phyloP scores from a whole-genome alignment of 2,113 vertebrate genomes.

The Chionodraco myersi region DNA sequence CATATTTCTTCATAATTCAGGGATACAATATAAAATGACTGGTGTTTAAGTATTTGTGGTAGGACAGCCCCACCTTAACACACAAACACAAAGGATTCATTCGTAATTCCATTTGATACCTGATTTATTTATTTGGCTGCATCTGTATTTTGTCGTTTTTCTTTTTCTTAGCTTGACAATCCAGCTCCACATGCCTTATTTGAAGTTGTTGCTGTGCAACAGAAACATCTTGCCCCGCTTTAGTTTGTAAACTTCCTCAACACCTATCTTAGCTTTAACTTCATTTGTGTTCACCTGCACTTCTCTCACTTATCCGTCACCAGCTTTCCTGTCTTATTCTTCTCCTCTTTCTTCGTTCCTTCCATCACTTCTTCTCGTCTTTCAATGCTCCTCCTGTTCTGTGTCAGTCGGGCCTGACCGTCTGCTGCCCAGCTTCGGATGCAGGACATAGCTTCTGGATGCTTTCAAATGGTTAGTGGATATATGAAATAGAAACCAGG shows the following conservation, averaged over 20 bases:
- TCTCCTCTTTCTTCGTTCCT: background rate
- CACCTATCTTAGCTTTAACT: background rate
- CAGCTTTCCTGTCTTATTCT: background rate
- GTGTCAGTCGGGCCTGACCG: conserved; percentile 22
- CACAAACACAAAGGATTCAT: background rate
- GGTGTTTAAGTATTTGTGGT: background rate
- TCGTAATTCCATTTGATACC: background rate
- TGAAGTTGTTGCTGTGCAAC: conserved; percentile 25
- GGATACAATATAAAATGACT: background rate
- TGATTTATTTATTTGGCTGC: background rate
- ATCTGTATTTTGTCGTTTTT: conserved; percentile 12
- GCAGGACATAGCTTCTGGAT: conserved; percentile 2
- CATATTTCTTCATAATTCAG: no score
- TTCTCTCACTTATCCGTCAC: background rate
- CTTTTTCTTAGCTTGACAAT: conserved; percentile 34
- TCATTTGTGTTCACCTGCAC: background rate
- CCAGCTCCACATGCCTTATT: conserved; percentile 36
- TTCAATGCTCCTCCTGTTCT: conserved; percentile 29
- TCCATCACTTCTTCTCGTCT: conserved; percentile 6
- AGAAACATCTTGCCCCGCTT: conserved; percentile 38
- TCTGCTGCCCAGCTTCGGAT: conserved; percentile 13
- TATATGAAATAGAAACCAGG: conserved; percentile 5
- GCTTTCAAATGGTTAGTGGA: conserved; percentile 5
- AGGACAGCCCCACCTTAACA: background rate
- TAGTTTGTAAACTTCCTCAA: background rate